phyloP scores from a whole-genome alignment of 2,888 invertebrate species.

The Mesorhabditis sp. region DNA sequence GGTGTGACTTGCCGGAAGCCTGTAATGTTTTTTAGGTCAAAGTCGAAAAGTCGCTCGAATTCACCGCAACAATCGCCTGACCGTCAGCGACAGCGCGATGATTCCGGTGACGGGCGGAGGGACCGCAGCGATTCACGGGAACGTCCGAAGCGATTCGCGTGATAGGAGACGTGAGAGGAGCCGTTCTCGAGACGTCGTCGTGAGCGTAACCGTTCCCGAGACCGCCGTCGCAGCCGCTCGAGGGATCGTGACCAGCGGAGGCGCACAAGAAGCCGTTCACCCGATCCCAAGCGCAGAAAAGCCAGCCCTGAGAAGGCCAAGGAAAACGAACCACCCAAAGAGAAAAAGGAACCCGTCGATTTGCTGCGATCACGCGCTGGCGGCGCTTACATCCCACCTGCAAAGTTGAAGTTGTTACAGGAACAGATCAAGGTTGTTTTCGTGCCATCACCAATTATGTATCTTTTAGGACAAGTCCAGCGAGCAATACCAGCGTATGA shows the following conservation, averaged over 20 bases:
- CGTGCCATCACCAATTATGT: background rate
- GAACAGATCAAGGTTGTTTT: conserved; percentile 72
- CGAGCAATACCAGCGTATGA: conserved; percentile 86
- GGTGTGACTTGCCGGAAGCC: too few relatives aligned
- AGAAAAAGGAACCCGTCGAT: conserved; percentile 29
- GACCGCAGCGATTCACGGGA: too few relatives aligned
- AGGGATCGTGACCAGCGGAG: background rate
- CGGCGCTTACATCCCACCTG: conserved; percentile 92
- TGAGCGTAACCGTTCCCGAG: background rate
- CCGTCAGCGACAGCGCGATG: too few relatives aligned
- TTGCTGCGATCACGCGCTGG: conserved; percentile 43
- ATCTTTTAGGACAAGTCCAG: conserved; percentile 61
- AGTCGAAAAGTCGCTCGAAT: too few relatives aligned
- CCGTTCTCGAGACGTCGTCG: conserved; percentile 1
- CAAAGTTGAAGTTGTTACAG: conserved; percentile 89
- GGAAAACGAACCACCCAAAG: conserved; percentile 15
- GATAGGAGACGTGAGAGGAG: background rate
- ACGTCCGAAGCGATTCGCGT: too few relatives aligned
- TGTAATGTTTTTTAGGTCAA: too few relatives aligned
- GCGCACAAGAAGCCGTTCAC: background rate
- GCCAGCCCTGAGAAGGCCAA: background rate
- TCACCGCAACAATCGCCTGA: too few relatives aligned
- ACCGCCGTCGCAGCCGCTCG: background rate
- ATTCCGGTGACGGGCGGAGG: too few relatives aligned
- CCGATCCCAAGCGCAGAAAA: background rate